Evolutionary conservation across 2,113 vertebrate species (phyloP).

Genomic region (Equus przewalskii): DNA sequence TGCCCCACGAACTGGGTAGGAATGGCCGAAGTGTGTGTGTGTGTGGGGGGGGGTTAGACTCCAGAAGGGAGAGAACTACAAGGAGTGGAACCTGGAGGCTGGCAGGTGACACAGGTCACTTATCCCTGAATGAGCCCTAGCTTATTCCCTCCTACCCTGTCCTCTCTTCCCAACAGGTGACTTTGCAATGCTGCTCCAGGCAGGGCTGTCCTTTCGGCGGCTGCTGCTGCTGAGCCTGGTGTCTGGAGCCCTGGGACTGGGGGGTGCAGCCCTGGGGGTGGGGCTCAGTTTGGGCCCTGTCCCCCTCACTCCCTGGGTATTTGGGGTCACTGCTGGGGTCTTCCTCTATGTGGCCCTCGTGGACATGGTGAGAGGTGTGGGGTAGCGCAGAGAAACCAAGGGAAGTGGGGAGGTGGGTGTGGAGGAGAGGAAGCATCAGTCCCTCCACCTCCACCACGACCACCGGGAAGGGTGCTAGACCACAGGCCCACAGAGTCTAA

Average conservation of each 20-base stretch:
- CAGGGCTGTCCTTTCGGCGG: constrained; percentile 85
- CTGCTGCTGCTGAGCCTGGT: constrained; percentile 87
- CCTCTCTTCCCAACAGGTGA: constrained; percentile 86
- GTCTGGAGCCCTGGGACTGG: constrained; percentile 89
- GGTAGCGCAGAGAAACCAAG: not conserved
- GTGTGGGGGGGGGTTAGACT: not conserved
- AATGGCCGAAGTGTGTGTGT: not conserved
- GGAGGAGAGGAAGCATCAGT: not conserved
- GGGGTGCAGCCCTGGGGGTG: constrained; percentile 86
- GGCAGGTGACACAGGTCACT: not conserved
- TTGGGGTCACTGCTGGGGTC: constrained; percentile 90
- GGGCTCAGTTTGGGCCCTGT: constrained; percentile 85
- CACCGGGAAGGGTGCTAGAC: not conserved
- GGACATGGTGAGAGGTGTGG: constrained; percentile 89
- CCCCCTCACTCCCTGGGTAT: constrained; percentile 90
- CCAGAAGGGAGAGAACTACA: not conserved
- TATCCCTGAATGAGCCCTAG: not conserved
- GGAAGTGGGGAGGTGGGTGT: not conserved
- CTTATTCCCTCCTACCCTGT: accelerated
- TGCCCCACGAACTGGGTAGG: constrained; percentile 92
- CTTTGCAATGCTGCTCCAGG: constrained; percentile 89
- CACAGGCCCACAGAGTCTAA: not conserved
- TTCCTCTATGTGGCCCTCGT: constrained; percentile 93
- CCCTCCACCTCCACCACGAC: not conserved
- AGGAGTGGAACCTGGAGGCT: not conserved